Base-by-base conservation (phyloP, 2,888 invertebrate species). In the Polylopha cassiicola region DNA sequence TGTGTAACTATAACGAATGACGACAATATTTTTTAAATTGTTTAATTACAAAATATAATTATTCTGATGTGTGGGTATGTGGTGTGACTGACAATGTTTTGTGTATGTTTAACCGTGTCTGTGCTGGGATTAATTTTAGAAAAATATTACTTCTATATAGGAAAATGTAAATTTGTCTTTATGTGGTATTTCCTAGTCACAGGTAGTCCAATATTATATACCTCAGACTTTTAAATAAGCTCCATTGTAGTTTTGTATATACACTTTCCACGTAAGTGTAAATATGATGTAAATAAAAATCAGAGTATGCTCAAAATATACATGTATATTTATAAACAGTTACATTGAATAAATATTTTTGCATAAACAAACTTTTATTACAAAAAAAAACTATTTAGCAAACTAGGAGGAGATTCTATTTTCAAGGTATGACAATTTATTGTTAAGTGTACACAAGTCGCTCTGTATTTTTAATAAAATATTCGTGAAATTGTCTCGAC, bases 401-500 rank as follows among this genome's bases (percentile, higher is more conserved):
- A 10, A 17, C 24, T 41, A 41, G 5, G 33, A 33, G 23, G 27
- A 34, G 21, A 81, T 70, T 56, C 66, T 74, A 37, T 63, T 73
- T 52, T 82, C 81, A 46, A 85, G 60, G 46, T 62, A 60, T 0
- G 72, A 63, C 16, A 85, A 46, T 61, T 84, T 85, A 22, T 55
- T 70, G 44, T 62, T 76, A 13, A 85, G 48, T 2, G 60, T 65
- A 2, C 61, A 60, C 8, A 85, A 50, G 46, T 85, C 84, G 36
- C 54, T 73, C 60, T 85, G 84, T 47, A 84, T 80, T 55, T 80
- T 79, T 9, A 81, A 37, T 8, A 85, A 53, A 21, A 81, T 68
- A 17, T 69, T 70, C 1, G 72, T 58, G 42, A 81, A 73, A 50
- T 76, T 81, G 10, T 82, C 81, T 6, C 61, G 59, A 36, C 74